A percentile compares a stretch with the other conserved stretches of the same genome.
phyloP scores from a whole-genome alignment of 2,888 invertebrate genomes.

The Chorisops tibialis region DNA sequence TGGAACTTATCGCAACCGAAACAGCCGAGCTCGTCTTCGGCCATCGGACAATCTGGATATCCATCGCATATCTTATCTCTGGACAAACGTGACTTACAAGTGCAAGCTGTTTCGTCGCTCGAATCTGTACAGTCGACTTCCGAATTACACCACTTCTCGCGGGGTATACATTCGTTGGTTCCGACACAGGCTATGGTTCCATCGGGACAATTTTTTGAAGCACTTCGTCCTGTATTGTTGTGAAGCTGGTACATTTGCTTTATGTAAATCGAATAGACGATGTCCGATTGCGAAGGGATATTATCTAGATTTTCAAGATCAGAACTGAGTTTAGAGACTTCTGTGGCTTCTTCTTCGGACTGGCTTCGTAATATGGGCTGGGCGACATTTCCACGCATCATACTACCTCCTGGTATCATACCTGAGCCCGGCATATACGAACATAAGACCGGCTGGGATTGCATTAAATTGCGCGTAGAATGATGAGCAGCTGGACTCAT shows the following conservation, averaged over 20 bases:
- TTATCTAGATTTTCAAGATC: conserved; percentile 30
- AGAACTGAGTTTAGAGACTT: too few species aligned
- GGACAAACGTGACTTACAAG: conserved; percentile 68
- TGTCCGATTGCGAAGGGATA: conserved; percentile 41
- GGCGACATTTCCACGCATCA: too few species aligned
- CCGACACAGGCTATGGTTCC: conserved; percentile 45
- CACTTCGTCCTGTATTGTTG: conserved; percentile 26
- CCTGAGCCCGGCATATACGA: conserved; percentile 43
- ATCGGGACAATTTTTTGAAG: conserved; percentile 36
- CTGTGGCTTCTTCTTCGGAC: neutral
- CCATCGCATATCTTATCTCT: conserved; percentile 71
- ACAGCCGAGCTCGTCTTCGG: conserved; percentile 78
- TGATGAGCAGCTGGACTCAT: conserved; percentile 2
- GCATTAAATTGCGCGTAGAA: conserved; percentile 18
- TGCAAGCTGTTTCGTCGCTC: conserved; percentile 73
- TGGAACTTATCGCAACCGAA: conserved; percentile 64
- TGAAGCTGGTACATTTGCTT: conserved; percentile 37
- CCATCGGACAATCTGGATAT: conserved; percentile 76
- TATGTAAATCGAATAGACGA: conserved; percentile 48
- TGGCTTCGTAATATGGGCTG: neutral
- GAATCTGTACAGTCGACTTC: conserved; percentile 70
- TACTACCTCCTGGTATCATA: too few species aligned
- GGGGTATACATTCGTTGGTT: conserved; percentile 56
- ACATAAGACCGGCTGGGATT: conserved; percentile 43
- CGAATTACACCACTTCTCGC: conserved; percentile 67